Percentiles rank a stretch among this genome's conserved stretches.
Evolutionary conservation across 2,888 invertebrate genomes (phyloP).

Genomic region (Luffia ferchaultella): DNA sequence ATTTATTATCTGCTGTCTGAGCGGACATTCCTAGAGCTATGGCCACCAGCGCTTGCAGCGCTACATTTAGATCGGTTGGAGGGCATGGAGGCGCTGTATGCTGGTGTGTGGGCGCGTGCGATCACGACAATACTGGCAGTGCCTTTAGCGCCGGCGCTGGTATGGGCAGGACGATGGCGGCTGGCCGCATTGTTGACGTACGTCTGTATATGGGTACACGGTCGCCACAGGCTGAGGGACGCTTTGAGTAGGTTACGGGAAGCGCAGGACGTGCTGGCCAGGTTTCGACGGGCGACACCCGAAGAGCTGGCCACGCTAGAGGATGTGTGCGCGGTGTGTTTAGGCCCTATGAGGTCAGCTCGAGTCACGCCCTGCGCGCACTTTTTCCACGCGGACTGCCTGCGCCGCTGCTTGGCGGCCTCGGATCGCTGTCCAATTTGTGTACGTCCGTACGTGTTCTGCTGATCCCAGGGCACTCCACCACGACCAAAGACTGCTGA

Average conservation of each 20-base stretch:
- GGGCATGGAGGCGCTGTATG: constrained; percentile 75
- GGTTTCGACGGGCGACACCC: constrained; percentile 69
- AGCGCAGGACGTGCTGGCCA: constrained; percentile 69
- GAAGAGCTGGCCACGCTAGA: constrained; percentile 75
- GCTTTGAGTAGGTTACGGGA: constrained; percentile 60
- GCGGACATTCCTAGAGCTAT: constrained; percentile 73
- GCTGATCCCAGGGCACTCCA: constrained; percentile 28
- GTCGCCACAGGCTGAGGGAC: constrained; percentile 68
- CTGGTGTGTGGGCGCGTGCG: constrained; percentile 69
- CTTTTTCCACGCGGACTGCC: constrained; percentile 80
- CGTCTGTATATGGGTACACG: constrained; percentile 71
- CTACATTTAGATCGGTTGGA: constrained; percentile 71
- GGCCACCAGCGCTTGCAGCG: constrained; percentile 65
- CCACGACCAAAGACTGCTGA: background rate
- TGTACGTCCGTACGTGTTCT: constrained; percentile 70
- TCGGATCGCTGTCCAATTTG: constrained; percentile 79
- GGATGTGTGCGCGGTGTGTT: constrained; percentile 82
- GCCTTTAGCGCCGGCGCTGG: constrained; percentile 63
- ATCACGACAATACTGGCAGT: constrained; percentile 67
- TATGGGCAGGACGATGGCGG: constrained; percentile 64
- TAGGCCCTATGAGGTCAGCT: constrained; percentile 74
- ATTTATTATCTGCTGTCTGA: constrained; percentile 77
- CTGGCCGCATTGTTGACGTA: constrained; percentile 68
- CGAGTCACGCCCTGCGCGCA: constrained; percentile 83
- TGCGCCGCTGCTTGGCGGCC: constrained; percentile 75